Base-by-base conservation (phyloP, 2,888 invertebrate genomes). In the Netelia melanura region DNA sequence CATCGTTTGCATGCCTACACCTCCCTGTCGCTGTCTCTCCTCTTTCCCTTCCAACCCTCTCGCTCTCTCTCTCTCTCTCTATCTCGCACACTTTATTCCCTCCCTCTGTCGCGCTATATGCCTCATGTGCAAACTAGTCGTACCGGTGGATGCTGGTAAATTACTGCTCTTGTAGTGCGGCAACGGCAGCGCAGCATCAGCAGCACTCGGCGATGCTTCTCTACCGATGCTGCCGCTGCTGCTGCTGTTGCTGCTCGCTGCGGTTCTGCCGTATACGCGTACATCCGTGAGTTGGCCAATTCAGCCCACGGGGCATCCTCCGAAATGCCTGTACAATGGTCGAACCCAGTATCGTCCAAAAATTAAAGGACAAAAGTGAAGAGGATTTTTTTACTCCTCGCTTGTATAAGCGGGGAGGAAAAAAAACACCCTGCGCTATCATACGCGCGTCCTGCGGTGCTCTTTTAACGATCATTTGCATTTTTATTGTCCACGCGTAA, bases 61-160 rank as follows among this genome's bases (percentile, higher is more conserved):
- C 38, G 0, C 38, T 38, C 38, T 38, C 38, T 0, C 38, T 5
- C 38, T 38, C 38, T 38, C 56, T 43, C 65, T 65, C 54, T 9
- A 10, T 62, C 62, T 65, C 38, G 38, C 8, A 38, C 38, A 38
- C 38, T 38, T 44, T 43, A 58, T 65, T 62, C 62, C 58, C 71
- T 86, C 89, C 48, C 67, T 58, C 77, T 58, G 11, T 54, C 48
- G 75, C 56, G 86, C 86, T 84, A 89, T 38, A 38, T 87, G 89
- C 87, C 89, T 90, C 90, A 89, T 90, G 89, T 89, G 87, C 89
- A 90, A 90, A 90, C 90, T 91, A 91, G 90, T 90, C 90, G 89
- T 89, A 87, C 86, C 86, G 44, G 68, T 77, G 75, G 75, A 70
- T 71, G 86, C 86, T 89, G 89, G 89, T 91, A 91, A 91, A 91